A percentile compares a stretch with the other conserved stretches of the same genome.
Evolutionary conservation across 2,888 invertebrate genomes (phyloP).

Genomic region (Tinea semifulvella): DNA sequence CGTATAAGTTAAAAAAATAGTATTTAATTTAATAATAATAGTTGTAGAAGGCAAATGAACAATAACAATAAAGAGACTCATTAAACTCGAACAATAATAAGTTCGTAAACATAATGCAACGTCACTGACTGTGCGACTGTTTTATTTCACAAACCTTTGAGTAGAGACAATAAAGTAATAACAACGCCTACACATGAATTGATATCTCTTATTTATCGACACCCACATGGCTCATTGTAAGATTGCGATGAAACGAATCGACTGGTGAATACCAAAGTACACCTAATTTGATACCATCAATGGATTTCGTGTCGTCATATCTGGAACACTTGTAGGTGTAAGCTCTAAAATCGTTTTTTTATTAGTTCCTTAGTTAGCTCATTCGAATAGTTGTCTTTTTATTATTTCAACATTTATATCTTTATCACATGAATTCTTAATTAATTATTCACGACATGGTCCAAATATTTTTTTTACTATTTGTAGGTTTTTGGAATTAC

Average conservation of each 20-base stretch:
- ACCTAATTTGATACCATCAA: slow-evolving; percentile 5
- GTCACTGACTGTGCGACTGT: slow-evolving; percentile 1
- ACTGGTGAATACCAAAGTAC: slow-evolving; percentile 9
- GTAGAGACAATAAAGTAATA: slow-evolving; percentile 32
- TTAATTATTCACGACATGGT: too few species aligned
- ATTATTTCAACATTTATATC: too few species aligned
- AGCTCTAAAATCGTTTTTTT: too few species aligned
- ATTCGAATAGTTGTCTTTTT: too few species aligned
- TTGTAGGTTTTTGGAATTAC: too few species aligned
- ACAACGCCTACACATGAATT: slow-evolving; percentile 38
- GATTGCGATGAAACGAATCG: slow-evolving; percentile 11
- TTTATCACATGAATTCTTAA: too few species aligned
- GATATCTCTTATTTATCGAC: slow-evolving; percentile 38
- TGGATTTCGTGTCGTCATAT: slow-evolving; percentile 11
- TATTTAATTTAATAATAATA: too few species aligned
- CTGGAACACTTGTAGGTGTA: slow-evolving; percentile 8
- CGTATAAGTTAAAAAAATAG: too few species aligned
- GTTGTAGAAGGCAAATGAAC: too few species aligned
- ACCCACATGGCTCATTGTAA: slow-evolving; percentile 31
- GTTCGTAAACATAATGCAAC: slow-evolving; percentile 1
- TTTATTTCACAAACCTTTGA: slow-evolving; percentile 9
- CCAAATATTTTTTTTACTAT: too few species aligned
- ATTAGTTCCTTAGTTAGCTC: too few species aligned
- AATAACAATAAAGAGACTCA: slow-evolving; percentile 20
- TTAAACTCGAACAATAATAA: slow-evolving; percentile 22